A percentile compares a stretch with the other conserved stretches of the same genome.
Conservation (phyloP, 2,888 invertebrate genomes). For the Dascillus cervinus region DNA sequence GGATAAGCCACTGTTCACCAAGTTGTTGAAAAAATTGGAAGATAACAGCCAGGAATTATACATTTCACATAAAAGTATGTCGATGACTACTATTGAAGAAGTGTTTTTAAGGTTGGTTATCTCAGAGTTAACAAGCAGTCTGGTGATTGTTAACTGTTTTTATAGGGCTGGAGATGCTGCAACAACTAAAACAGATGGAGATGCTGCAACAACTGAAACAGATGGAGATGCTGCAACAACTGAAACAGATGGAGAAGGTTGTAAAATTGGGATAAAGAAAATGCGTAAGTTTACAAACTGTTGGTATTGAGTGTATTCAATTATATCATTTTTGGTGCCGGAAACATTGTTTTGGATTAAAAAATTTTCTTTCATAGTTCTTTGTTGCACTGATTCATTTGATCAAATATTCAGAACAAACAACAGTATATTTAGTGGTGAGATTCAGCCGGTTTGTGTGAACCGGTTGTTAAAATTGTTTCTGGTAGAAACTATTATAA, state of each 20-base stretch:
- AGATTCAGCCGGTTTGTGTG: too few species aligned
- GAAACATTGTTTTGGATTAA: constrained; percentile 4
- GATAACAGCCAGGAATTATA: constrained; percentile 49
- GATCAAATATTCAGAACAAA: too few species aligned
- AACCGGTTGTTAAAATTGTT: too few species aligned
- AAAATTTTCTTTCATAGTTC: too few species aligned
- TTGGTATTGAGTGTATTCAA: background rate
- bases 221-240: constrained; percentile 7
- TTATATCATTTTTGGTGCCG: constrained; percentile 4
- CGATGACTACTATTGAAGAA: constrained; percentile 86
- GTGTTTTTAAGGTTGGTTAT: constrained; percentile 66
- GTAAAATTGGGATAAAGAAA: too few species aligned
- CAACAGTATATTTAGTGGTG: too few species aligned
- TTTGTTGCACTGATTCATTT: too few species aligned
- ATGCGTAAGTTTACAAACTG: constrained; percentile 4
- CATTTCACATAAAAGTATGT: constrained; percentile 69
- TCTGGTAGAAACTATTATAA: too few species aligned
- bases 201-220: too few species aligned
- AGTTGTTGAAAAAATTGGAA: constrained; percentile 59
- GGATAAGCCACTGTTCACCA: constrained; percentile 48
- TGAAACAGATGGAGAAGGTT: too few species aligned
- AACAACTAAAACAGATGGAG: too few species aligned
- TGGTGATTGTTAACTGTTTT: constrained; percentile 9
- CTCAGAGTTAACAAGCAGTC: background rate
- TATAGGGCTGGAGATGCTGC: constrained; percentile 16